A percentile compares a stretch with the other conserved stretches of the same genome.
Evolutionary conservation across 2,797 vertebrate genomes (phyloP).

Genomic region (Micromesistius poutassou): DNA sequence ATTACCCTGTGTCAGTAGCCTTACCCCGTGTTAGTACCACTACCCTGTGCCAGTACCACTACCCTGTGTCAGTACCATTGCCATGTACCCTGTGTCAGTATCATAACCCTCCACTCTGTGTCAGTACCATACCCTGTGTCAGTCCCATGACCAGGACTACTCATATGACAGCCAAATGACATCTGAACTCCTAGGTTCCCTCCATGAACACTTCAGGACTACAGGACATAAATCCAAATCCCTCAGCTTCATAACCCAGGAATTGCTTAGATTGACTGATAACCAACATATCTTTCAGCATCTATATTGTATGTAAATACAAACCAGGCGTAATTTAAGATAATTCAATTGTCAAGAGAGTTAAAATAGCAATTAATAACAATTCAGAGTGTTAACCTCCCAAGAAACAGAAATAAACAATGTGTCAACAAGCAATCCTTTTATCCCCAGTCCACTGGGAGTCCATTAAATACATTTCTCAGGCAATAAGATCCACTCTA

Average conservation of each 20-base stretch:
- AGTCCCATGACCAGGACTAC: not conserved
- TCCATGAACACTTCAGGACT: conserved; percentile 19
- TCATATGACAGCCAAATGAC: conserved; percentile 43
- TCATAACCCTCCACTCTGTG: not conserved
- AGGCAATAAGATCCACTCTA: conserved; percentile 23
- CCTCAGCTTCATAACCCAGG: not conserved
- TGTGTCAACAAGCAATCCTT: conserved; percentile 15
- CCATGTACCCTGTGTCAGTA: too few relatives aligned
- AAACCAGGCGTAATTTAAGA: not conserved
- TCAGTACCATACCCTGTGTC: not conserved
- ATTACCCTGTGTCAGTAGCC: too few relatives aligned
- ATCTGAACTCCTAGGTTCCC: conserved; percentile 35
- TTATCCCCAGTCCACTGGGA: not conserved
- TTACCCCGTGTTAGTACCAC: too few relatives aligned
- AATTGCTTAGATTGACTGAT: not conserved
- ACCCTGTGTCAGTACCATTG: too few relatives aligned
- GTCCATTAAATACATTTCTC: conserved; percentile 21
- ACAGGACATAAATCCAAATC: not conserved
- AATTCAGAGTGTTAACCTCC: conserved; percentile 1
- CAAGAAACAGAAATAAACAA: conserved; percentile 5
- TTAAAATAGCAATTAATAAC: conserved; percentile 12
- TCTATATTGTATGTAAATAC: not conserved
- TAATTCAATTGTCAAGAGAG: not conserved
- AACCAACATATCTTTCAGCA: not conserved
- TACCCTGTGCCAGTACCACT: too few relatives aligned